Conservation (phyloP, 2,888 invertebrate species). For the Agriopis leucophaearia region DNA sequence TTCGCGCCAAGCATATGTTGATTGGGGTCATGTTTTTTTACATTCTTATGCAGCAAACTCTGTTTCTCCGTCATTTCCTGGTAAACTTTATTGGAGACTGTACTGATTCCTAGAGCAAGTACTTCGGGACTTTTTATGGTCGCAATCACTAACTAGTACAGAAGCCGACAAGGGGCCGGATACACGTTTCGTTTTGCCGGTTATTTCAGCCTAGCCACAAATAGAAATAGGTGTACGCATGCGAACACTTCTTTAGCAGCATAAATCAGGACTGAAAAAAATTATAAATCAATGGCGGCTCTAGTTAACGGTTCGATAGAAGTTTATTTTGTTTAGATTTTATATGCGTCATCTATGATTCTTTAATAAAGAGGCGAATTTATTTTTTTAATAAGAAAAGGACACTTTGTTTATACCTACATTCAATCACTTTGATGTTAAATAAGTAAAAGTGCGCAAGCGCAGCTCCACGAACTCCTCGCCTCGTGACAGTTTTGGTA, state of each 20-base stretch:
- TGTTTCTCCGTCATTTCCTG: neutral
- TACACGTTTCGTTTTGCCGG: constrained; percentile 72
- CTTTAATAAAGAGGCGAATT: constrained; percentile 5
- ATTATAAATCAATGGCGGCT: constrained; percentile 63
- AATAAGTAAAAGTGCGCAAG: constrained; percentile 43
- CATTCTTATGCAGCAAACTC: neutral
- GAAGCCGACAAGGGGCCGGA: constrained; percentile 62
- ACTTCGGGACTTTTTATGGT: constrained; percentile 19
- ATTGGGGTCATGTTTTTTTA: neutral
- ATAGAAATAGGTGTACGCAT: constrained; percentile 67
- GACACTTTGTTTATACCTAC: constrained; percentile 4
- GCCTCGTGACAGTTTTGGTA: constrained; percentile 50
- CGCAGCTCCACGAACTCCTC: constrained; percentile 53
- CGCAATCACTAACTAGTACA: constrained; percentile 54
- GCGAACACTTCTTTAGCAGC: constrained; percentile 67
- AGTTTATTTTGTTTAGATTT: constrained; percentile 56
- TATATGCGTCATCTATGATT: constrained; percentile 38
- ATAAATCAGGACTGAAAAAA: constrained; percentile 69
- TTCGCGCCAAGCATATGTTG: neutral
- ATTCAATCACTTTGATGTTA: constrained; percentile 30
- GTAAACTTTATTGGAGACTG: neutral
- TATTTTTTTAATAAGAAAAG: constrained; percentile 24
- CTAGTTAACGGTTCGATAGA: constrained; percentile 56
- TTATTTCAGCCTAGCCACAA: constrained; percentile 74
- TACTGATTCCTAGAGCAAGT: constrained; percentile 15